Evolutionary conservation across 2,113 vertebrate species (phyloP), one percentile per base, ranked within the genome.

Genomic region (Electrona antarctica): DNA sequence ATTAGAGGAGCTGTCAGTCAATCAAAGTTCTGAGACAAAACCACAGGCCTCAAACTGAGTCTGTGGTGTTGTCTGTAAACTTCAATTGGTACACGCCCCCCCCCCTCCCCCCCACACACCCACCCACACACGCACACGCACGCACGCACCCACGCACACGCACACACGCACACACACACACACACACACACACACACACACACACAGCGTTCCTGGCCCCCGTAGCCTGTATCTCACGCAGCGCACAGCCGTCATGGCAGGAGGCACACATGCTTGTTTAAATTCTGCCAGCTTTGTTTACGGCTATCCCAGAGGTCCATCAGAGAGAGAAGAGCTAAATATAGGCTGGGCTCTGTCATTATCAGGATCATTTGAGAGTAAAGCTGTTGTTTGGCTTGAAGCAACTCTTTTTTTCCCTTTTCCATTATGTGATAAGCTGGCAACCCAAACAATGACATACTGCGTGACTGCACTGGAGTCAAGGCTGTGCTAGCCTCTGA

Each of bases 201-300:
- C 33, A 41, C 33, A 41, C 33, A 3, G 5, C 33, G 33, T 65
- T 71, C 62, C 58, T 12, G 49, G 64, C 67, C 74, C 55, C 68
- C 14, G 12, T 51, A 62, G 61, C 69, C 60, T n/a, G 1, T 64
- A 81, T 74, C 73, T 78, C 66, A 73, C 73, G 64, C 60, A 41
- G 55, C 45, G 4, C 65, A 57, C 49, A 21, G 48, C 55, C 79
- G 67, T 46, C 65, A 63, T 81, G 50, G 67, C 29, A 11, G 58
- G 54, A 59, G 50, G 55, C 67, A 58, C 54, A 56, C 76, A 81
- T 74, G 64, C 65, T 74, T 74, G 14, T 79, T 41, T 88, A 81
- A 82, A 74, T 56, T 81, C 70, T 82, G 76, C 72, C 86, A 87
- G 87, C 78, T 85, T 86, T 88, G 83, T 88, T 89, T 81, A 88